A percentile compares a stretch with the other conserved stretches of the same genome.
Evolutionary conservation across 2,888 invertebrate genomes (phyloP).

Genomic region (Trachelus troglodyta): DNA sequence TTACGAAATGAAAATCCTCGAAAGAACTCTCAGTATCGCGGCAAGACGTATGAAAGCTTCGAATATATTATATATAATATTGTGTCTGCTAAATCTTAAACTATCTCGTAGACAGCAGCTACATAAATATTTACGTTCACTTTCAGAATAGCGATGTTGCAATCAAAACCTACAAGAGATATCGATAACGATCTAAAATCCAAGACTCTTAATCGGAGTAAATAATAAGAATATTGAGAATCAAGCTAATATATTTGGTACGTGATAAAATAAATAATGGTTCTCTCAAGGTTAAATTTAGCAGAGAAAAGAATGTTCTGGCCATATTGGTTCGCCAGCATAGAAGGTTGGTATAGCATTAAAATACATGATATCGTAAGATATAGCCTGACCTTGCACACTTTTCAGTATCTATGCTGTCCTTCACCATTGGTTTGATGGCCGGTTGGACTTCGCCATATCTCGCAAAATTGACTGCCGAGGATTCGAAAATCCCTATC

Average conservation of each 20-base stretch:
- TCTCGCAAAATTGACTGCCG: constrained; percentile 36
- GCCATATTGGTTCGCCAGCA: constrained; percentile 34
- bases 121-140: background rate
- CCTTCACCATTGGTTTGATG: constrained; percentile 33
- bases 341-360: constrained; percentile 24
- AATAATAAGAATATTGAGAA: background rate
- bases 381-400: background rate
- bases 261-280: background rate
- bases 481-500: constrained; percentile 36
- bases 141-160: background rate
- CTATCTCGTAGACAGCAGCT: background rate
- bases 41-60: background rate
- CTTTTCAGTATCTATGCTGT: background rate
- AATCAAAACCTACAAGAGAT: background rate
- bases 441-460: constrained; percentile 54
- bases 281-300: background rate
- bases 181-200: background rate
- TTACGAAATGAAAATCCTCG: background rate
- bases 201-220: background rate
- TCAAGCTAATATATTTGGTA: background rate
- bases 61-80: background rate
- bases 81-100: background rate
- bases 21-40: background rate
- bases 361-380: background rate
- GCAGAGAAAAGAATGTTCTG: constrained; percentile 10